These are phyloP conservation scores for Pogonocherus hispidulus DNA, from an alignment of 2,888 invertebrate genomes.

Conservation along the genomic window DNA sequence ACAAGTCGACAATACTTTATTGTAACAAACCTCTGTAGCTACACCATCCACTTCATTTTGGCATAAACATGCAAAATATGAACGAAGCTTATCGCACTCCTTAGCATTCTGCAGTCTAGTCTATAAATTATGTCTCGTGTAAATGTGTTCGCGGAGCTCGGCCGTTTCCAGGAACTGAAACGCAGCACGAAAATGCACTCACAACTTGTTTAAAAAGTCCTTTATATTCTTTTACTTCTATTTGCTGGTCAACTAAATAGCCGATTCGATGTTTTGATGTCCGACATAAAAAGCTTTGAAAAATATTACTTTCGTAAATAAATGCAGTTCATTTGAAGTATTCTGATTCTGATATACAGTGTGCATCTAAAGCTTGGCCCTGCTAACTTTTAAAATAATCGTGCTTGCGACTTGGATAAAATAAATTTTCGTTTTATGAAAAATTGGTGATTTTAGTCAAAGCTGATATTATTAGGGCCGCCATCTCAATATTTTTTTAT, in stretches of 20 bases:
- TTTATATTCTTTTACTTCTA: constrained; percentile 45
- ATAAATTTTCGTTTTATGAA: too few relatives aligned
- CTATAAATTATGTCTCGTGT: constrained; percentile 54
- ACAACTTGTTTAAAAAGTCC: constrained; percentile 51
- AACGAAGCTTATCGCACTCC: constrained; percentile 49
- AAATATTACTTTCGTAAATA: constrained; percentile 8
- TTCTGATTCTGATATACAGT: too few relatives aligned
- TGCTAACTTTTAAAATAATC: too few relatives aligned
- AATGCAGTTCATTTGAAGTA: background rate
- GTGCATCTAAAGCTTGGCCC: too few relatives aligned
- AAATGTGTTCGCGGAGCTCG: constrained; percentile 39
- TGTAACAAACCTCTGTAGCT: too few relatives aligned
- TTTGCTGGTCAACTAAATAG: constrained; percentile 30
- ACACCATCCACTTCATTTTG: constrained; percentile 25
- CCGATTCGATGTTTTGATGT: constrained; percentile 36
- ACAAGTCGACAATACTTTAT: too few relatives aligned
- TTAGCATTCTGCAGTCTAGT: constrained; percentile 55
- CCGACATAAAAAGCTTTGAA: constrained; percentile 25
- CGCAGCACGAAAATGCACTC: constrained; percentile 59
- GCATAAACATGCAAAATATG: constrained; percentile 51
- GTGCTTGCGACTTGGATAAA: too few relatives aligned
- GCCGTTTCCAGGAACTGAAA: constrained; percentile 57
- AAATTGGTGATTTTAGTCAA: too few relatives aligned
- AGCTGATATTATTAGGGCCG: too few relatives aligned
- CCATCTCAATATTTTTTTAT: too few relatives aligned